Conservation (phyloP, 2,888 invertebrate genomes). For the Pediacus dermestoides region DNA sequence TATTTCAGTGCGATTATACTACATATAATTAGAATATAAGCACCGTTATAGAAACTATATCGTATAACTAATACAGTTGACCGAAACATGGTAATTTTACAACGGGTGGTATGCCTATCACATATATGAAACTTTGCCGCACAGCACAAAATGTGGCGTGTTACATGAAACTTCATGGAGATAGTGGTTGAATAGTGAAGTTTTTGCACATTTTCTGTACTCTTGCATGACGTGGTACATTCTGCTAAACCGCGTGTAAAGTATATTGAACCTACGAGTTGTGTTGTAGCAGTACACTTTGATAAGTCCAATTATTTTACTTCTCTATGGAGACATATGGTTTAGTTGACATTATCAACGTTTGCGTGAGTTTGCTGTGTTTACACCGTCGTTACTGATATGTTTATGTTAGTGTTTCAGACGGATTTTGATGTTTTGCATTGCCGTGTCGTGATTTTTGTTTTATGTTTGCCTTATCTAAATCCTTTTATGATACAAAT, state of each 20-base stretch:
- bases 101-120: conserved; percentile 21
- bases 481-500: no score
- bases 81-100: conserved; percentile 26
- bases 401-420: conserved; percentile 19
- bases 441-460: conserved; percentile 15
- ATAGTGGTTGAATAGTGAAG: conserved; percentile 17
- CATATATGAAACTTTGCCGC: conserved; percentile 22
- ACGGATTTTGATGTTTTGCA: conserved; percentile 17
- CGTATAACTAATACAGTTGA: conserved; percentile 20
- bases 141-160: conserved; percentile 21
- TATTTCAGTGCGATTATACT: no score
- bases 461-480: conserved; percentile 14
- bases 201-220: conserved; percentile 21
- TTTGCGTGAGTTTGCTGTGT: conserved; percentile 26
- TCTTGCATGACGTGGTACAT: conserved; percentile 31
- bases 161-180: conserved; percentile 17
- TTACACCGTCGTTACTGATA: conserved; percentile 26
- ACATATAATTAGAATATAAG: no score
- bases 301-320: conserved; percentile 31
- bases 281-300: conserved; percentile 24
- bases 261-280: conserved; percentile 29
- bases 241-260: conserved; percentile 28
- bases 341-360: conserved; percentile 29
- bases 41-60: conserved; percentile 17
- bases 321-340: conserved; percentile 28